A percentile compares a stretch with the other conserved stretches of the same genome.
phyloP scores from a whole-genome alignment of 2,888 invertebrate genomes.

The Leptura quadrifasciata region DNA sequence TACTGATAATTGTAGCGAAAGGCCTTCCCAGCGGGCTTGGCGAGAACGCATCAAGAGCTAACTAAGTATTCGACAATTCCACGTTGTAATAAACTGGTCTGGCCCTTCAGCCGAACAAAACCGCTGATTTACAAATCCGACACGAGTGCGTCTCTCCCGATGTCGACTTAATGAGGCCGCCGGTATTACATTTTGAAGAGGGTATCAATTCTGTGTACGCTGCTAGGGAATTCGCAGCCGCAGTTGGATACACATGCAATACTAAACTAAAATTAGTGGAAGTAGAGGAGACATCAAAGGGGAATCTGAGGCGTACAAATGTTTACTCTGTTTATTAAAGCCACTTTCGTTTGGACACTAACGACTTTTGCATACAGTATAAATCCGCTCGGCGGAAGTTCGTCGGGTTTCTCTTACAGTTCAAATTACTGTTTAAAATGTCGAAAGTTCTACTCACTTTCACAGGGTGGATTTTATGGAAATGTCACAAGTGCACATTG shows the following conservation, averaged over 20 bases:
- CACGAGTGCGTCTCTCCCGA: constrained; percentile 7
- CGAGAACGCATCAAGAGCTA: too few relatives aligned
- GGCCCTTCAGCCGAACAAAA: neutral
- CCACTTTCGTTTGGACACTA: constrained; percentile 1
- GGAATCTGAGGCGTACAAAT: neutral
- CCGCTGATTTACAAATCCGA: neutral
- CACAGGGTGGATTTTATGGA: too few relatives aligned
- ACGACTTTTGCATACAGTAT: constrained; percentile 7
- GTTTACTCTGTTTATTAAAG: constrained; percentile 5
- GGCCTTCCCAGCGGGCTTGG: too few relatives aligned
- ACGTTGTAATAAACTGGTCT: neutral
- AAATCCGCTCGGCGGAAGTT: neutral
- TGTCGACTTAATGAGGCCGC: neutral
- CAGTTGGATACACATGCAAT: constrained; percentile 2
- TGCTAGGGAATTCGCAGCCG: neutral
- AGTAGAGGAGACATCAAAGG: neutral
- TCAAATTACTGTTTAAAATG: neutral
- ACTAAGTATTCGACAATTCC: too few relatives aligned
- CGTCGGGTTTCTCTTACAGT: neutral
- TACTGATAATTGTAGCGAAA: too few relatives aligned
- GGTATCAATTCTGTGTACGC: constrained; percentile 7
- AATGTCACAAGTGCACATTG: too few relatives aligned
- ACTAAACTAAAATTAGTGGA: constrained; percentile 1
- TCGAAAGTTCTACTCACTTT: neutral
- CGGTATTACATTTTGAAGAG: constrained; percentile 4